phyloP scores from a whole-genome alignment of 1,140 invertebrate species.

The Spodoptera frugiperda region DNA sequence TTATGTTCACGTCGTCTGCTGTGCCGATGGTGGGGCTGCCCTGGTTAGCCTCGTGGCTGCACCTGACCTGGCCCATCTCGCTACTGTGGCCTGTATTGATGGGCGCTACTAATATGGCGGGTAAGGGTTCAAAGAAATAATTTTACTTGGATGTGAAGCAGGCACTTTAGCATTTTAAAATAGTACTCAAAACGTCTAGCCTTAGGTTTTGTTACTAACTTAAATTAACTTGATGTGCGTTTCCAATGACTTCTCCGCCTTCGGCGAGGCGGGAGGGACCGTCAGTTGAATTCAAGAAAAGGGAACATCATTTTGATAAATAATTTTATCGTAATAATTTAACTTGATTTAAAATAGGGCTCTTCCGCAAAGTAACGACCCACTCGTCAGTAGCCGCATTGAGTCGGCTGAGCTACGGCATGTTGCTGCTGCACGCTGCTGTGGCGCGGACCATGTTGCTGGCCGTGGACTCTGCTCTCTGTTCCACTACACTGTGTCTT shows the following conservation, averaged over 20 bases:
- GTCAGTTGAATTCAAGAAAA: no score
- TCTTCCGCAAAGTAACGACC: slow-evolving; percentile 55
- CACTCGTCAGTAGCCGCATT: slow-evolving; percentile 55
- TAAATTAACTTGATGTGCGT: background rate
- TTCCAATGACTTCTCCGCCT: no score
- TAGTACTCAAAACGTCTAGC: no score
- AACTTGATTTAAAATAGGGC: slow-evolving; percentile 43
- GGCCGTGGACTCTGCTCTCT: slow-evolving; percentile 54
- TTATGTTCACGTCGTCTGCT: slow-evolving; percentile 46
- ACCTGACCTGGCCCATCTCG: slow-evolving; percentile 63
- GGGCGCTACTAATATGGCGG: slow-evolving; percentile 63
- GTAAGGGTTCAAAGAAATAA: slow-evolving; percentile 52
- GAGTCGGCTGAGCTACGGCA: slow-evolving; percentile 66
- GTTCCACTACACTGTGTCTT: slow-evolving; percentile 59
- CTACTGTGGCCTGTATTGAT: slow-evolving; percentile 67
- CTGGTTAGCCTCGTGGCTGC: slow-evolving; percentile 62
- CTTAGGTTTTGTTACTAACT: no score
- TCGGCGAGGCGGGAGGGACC: no score
- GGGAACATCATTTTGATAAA: no score
- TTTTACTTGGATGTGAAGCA: background rate
- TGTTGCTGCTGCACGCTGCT: slow-evolving; percentile 66
- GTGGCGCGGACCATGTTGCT: slow-evolving; percentile 61
- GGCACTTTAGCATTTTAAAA: no score
- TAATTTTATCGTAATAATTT: no score
- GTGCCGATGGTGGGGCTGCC: slow-evolving; percentile 51